These are phyloP conservation scores for Acanthosepion pharaonis DNA, from an alignment of 2,888 invertebrate genomes.

Conservation along the genomic window DNA sequence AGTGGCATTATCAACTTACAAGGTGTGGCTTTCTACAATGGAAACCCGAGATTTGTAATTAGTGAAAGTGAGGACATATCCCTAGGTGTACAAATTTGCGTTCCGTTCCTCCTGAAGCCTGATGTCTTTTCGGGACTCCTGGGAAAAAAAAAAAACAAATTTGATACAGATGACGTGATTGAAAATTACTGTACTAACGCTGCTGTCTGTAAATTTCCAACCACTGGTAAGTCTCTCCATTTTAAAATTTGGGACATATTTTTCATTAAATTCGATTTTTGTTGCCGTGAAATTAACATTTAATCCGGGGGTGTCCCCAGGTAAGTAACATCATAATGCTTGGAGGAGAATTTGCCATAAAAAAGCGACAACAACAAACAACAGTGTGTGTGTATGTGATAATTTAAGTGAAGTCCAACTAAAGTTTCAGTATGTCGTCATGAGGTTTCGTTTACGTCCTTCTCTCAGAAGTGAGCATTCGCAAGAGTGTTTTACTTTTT, in stretches of 20 bases:
- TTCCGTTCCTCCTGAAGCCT: neutral
- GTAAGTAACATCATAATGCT: neutral
- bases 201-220: neutral
- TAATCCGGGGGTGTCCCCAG: no score
- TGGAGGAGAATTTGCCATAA: no score
- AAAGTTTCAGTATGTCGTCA: no score
- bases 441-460: no score
- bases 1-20: neutral
- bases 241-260: neutral
- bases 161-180: neutral
- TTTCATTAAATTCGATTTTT: no score
- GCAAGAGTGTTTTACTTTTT: no score
- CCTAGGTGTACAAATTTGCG: neutral
- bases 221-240: neutral
- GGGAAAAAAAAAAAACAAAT: neutral
- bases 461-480: no score
- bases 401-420: no score
- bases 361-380: no score
- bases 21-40: neutral
- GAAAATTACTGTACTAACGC: neutral
- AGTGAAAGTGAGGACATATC: neutral
- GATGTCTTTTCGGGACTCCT: neutral
- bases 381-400: no score
- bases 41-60: conserved; percentile 34
- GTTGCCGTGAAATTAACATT: no score